Conservation (phyloP, 2,888 invertebrate genomes). For the Tanytarsus gracilentus region DNA sequence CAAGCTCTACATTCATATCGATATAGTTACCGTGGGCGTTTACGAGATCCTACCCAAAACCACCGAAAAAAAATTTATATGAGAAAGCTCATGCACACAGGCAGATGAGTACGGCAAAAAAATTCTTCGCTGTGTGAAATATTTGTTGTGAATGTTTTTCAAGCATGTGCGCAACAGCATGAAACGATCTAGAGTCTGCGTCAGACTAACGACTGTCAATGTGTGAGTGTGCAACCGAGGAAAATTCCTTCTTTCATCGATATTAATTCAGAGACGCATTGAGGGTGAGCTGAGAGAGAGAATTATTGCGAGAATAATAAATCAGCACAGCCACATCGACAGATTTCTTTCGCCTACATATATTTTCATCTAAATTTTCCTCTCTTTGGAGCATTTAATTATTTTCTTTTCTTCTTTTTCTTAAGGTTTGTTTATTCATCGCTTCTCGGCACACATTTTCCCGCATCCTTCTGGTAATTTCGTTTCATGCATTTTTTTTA, state of each 20-base stretch:
- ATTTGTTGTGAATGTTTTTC: background rate
- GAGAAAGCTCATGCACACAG: background rate
- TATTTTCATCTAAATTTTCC: background rate
- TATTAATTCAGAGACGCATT: background rate
- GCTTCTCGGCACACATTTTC: conserved; percentile 5
- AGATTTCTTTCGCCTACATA: background rate
- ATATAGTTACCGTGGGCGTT: conserved; percentile 28
- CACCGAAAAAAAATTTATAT: conserved; percentile 16
- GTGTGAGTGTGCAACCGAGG: background rate
- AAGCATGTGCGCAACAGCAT: conserved; percentile 28
- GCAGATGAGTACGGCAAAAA: background rate
- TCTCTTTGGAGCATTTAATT: conserved; percentile 2
- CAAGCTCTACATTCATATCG: conserved; percentile 14
- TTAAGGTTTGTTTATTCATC: conserved; percentile 8
- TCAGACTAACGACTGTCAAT: conserved; percentile 7
- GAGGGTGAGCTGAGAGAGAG: background rate
- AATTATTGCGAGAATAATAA: background rate
- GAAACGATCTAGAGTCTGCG: conserved; percentile 27
- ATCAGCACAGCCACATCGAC: background rate
- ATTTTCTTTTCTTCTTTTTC: background rate
- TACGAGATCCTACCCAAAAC: conserved; percentile 17
- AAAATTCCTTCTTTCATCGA: background rate
- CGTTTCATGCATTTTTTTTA: background rate
- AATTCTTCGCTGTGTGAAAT: background rate
- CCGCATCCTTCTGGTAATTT: background rate